Conservation (phyloP, 2,888 invertebrate genomes). For the Dryadula phaetusa region DNA sequence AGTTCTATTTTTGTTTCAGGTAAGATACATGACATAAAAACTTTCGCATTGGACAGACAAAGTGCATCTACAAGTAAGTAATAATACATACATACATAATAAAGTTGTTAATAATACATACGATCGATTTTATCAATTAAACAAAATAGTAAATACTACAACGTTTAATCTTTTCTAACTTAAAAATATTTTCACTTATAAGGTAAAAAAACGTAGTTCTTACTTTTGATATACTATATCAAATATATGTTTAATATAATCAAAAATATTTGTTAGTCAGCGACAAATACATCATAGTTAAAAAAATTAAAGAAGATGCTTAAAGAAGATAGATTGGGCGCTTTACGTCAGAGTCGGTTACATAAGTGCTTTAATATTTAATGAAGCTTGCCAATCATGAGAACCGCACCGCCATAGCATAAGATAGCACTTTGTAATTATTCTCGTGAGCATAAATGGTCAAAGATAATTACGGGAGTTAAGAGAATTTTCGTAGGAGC, state of each 20-base stretch:
- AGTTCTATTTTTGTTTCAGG: conserved; percentile 41
- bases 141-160: neutral
- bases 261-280: neutral
- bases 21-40: conserved; percentile 30
- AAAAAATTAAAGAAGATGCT: neutral
- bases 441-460: conserved; percentile 43
- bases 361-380: conserved; percentile 35
- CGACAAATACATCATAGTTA: neutral
- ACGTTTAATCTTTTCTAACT: too few species aligned
- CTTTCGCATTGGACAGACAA: neutral
- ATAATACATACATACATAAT: neutral
- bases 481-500: conserved; percentile 34
- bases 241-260: neutral
- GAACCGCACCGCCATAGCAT: conserved; percentile 37
- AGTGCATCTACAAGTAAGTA: neutral
- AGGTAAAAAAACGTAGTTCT: too few species aligned
- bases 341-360: neutral
- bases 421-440: conserved; percentile 45
- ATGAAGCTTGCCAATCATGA: conserved; percentile 39
- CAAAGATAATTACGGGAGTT: conserved; percentile 43
- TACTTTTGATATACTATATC: too few species aligned
- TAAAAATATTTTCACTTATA: too few species aligned
- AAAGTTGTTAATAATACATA: neutral
- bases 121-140: neutral
- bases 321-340: conserved; percentile 7